phyloP scores from a whole-genome alignment of 2,113 vertebrate genomes.

The Monopterus albus region DNA sequence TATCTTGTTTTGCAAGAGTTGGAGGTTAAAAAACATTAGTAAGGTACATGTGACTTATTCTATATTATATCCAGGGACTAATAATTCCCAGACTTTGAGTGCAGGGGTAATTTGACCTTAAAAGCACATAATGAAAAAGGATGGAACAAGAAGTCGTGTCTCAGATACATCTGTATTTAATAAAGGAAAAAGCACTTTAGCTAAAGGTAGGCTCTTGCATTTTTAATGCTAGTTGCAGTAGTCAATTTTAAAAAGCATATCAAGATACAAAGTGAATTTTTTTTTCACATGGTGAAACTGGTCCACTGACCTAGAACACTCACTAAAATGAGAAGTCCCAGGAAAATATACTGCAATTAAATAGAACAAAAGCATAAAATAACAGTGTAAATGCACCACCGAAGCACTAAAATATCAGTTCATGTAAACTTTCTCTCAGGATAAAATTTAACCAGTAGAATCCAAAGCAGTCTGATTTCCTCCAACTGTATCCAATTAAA shows the following conservation, averaged over 20 bases:
- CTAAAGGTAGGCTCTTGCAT: background rate
- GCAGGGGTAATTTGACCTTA: background rate
- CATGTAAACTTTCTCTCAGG: background rate
- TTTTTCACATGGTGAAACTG: background rate
- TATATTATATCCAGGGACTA: background rate
- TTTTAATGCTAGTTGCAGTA: background rate
- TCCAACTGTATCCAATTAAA: background rate
- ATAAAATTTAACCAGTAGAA: background rate
- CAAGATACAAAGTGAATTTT: background rate
- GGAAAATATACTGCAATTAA: background rate
- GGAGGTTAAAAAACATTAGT: background rate
- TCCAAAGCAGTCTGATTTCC: background rate
- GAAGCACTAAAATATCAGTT: background rate
- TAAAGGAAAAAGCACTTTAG: background rate
- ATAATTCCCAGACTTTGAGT: background rate
- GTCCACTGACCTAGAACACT: background rate
- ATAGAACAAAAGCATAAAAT: background rate
- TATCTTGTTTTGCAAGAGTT: background rate
- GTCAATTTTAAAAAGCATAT: background rate
- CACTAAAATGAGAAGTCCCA: background rate
- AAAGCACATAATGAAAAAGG: background rate
- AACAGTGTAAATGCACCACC: background rate
- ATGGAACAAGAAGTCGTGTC: background rate
- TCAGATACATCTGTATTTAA: conserved; percentile 4
- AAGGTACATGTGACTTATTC: background rate